These are phyloP conservation scores for Scolopax rusticola DNA, from an alignment of 2,797 vertebrate genomes.

Conservation along the genomic window DNA sequence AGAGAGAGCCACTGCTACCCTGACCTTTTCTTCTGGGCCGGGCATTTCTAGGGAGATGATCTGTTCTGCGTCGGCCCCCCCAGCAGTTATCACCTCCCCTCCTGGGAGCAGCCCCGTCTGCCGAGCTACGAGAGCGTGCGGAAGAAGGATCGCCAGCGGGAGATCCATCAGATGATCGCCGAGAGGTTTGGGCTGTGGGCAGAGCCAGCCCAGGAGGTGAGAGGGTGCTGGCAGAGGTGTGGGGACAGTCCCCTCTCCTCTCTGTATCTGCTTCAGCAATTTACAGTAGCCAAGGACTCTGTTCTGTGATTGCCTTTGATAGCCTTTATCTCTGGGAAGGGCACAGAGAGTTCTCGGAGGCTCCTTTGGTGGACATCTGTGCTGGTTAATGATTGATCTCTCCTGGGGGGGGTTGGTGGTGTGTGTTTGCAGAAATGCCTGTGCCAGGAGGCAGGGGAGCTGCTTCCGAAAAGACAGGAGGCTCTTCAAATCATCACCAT, in stretches of 20 bases:
- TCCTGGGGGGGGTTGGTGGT: not conserved
- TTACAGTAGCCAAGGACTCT: not conserved
- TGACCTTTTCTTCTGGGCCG: not conserved
- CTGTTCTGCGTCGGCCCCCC: constrained; percentile 83
- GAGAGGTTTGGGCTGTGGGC: constrained; percentile 84
- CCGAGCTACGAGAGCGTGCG: constrained; percentile 86
- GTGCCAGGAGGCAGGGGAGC: not conserved
- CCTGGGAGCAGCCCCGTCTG: constrained; percentile 80
- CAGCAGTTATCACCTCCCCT: constrained; percentile 78
- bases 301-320: not conserved
- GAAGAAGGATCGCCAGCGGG: constrained; percentile 87
- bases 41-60: constrained; percentile 73
- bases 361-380: not conserved
- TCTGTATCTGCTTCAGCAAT: not conserved
- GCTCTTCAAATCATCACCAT: not conserved
- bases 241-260: not conserved
- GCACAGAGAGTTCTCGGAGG: constrained; percentile 7
- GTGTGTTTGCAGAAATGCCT: not conserved
- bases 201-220: constrained; percentile 59
- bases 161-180: constrained; percentile 88
- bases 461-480: not conserved
- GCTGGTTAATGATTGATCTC: constrained; percentile 61
- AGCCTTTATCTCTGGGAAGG: constrained; percentile 39
- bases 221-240: not conserved
- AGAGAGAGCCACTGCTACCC: not conserved